phyloP scores from a whole-genome alignment of 2,113 vertebrate genomes.

The Galeopterus variegatus region DNA sequence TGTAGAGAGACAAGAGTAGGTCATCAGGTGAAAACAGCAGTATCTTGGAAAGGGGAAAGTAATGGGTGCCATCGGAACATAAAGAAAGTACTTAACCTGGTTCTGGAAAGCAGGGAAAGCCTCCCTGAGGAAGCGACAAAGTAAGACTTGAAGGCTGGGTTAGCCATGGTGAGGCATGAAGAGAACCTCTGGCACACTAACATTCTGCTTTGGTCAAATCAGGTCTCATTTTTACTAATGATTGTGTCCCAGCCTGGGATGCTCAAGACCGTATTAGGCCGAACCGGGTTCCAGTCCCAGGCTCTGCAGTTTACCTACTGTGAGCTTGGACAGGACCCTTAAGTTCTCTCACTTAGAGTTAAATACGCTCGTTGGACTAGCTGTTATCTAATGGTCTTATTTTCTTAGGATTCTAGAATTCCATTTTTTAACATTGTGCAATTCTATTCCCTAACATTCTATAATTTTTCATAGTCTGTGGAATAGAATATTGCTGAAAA shows the following conservation, averaged over 20 bases:
- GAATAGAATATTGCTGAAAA: conserved; percentile 5
- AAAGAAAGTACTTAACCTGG: conserved; percentile 50
- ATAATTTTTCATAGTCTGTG: background rate
- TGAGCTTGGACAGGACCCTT: rapidly evolving
- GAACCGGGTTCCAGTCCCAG: background rate
- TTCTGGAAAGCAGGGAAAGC: background rate
- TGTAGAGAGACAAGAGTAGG: background rate
- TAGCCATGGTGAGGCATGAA: background rate
- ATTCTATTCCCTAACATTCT: background rate
- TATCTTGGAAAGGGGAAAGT: background rate
- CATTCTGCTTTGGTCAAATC: conserved; percentile 35
- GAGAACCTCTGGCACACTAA: background rate
- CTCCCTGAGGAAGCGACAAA: background rate
- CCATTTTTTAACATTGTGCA: background rate
- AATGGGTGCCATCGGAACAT: background rate
- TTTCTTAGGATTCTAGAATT: background rate
- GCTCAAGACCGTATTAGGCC: rapidly evolving
- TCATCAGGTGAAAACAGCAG: conserved; percentile 13
- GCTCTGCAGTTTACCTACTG: background rate
- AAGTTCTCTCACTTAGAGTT: background rate
- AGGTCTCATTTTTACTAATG: background rate
- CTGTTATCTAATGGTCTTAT: background rate
- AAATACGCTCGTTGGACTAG: background rate
- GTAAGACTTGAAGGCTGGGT: background rate
- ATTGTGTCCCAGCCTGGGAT: conserved; percentile 1